These are phyloP conservation scores for Megaceryle torquata DNA, from an alignment of 2,113 vertebrate genomes.

Conservation along the genomic window DNA sequence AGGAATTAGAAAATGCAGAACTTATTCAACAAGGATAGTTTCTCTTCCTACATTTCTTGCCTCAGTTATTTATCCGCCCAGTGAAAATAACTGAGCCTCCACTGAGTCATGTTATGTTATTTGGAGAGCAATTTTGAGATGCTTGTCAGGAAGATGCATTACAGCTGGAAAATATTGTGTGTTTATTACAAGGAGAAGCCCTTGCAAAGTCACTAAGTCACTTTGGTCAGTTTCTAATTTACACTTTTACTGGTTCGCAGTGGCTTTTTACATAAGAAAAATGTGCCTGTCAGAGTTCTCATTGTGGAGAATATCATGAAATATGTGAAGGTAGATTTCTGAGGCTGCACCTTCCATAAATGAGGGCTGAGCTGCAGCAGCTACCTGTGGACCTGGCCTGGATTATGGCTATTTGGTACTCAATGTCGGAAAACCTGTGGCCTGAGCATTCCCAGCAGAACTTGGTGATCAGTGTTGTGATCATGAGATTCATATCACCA, in stretches of 20 bases:
- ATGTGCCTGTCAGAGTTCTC: neutral
- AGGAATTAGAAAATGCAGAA: neutral
- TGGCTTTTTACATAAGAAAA: neutral
- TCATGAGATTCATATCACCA: neutral
- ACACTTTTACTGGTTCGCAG: neutral
- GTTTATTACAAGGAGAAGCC: neutral
- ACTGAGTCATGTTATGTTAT: neutral
- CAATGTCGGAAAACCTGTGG: neutral
- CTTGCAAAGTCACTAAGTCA: neutral
- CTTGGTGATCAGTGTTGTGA: neutral
- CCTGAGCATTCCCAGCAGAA: rapidly evolving
- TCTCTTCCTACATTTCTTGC: neutral
- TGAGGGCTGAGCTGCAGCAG: neutral
- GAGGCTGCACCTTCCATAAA: neutral
- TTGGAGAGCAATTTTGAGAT: neutral
- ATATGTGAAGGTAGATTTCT: neutral
- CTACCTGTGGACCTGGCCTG: neutral
- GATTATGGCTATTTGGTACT: neutral
- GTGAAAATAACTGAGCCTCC: neutral
- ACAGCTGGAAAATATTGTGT: neutral
- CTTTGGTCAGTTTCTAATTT: neutral
- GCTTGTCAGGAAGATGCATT: neutral
- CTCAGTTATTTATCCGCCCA: neutral
- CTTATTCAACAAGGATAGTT: neutral
- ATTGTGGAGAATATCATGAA: neutral